Base-by-base conservation (phyloP, 1,140 invertebrate species). In the Drosophila erecta region DNA sequence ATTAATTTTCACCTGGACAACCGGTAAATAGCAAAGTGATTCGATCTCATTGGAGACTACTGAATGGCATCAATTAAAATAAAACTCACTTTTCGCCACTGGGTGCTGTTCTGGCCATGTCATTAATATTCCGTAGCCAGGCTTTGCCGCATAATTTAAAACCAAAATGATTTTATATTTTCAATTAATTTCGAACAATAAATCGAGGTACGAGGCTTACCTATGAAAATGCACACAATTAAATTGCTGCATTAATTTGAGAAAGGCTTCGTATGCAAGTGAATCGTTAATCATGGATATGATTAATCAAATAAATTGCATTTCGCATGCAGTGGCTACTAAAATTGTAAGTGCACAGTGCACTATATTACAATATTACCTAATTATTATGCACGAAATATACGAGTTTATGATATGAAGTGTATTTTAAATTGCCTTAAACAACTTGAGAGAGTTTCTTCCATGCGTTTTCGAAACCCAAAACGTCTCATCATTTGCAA, bases 151-250 rank as follows among this genome's bases (percentile, higher is more conserved):
- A 74, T 86, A 73, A 78, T 81, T 77, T 58, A 57, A 84, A 71
- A 58, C 49, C 47, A 46, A 54, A 87, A 60, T 75, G 58, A 77
- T 56, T 58, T 67, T 58, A 58, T 51, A 7, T 60, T 76, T 55
- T 54, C 62, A 58, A 70, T 80, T 70, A 75, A 75, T 64, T 78
- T 79, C 44, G 35, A 87, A 81, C 79, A 78, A 85, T 78, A 62
- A 78, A 62, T 50, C 53, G 37, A 12, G 41, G 11, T 35, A 38
- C 35, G 22, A 35, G 10, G 37, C n/a, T 60, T 65, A 65, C 46
- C 59, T 17, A 43, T 35, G 15, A 33, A 64, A 43, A 14, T 65
- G 46, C 37, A 33, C 35, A 50, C 59, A 75, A 75, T 75, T 57
- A 43, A 46, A 46, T 57, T 53, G 17, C 46, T 24, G 40, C 71